A percentile compares a stretch with the other conserved stretches of the same genome.
Evolutionary conservation across 2,113 vertebrate species (phyloP).

Genomic region (Ptychochromis oligacanthus): DNA sequence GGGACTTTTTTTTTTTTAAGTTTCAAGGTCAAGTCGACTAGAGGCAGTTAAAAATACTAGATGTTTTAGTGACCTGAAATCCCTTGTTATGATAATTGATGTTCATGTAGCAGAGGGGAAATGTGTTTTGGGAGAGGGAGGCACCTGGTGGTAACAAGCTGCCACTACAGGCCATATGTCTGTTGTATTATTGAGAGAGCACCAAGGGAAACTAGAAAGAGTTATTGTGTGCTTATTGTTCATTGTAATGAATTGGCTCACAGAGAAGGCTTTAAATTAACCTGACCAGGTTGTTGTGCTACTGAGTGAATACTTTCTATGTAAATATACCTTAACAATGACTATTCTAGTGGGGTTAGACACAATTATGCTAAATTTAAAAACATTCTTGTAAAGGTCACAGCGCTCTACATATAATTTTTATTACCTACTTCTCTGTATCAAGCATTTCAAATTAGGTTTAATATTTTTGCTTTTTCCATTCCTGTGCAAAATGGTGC

Average conservation of each 20-base stretch:
- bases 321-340: not conserved
- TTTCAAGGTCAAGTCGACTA: not conserved
- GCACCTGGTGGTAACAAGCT: slow-evolving; percentile 19
- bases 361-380: not conserved
- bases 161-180: not conserved
- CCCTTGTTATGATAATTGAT: not conserved
- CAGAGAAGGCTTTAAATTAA: fast-evolving
- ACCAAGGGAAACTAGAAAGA: too few species aligned
- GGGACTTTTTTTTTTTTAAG: not conserved
- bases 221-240: too few species aligned
- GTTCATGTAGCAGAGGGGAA: not conserved
- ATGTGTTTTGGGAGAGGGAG: not conserved
- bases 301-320: not conserved
- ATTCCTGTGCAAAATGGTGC: not conserved
- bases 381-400: not conserved
- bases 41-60: not conserved
- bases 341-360: not conserved
- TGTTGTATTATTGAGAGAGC: too few species aligned
- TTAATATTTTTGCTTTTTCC: not conserved
- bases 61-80: not conserved
- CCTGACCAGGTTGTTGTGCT: not conserved
- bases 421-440: not conserved
- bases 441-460: too few species aligned
- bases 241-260: too few species aligned
- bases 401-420: not conserved